A percentile compares a stretch with the other conserved stretches of the same genome.
These are phyloP conservation scores for Gorsachius goisagi DNA, from an alignment of 2,113 vertebrate genomes.

Conservation along the genomic window DNA sequence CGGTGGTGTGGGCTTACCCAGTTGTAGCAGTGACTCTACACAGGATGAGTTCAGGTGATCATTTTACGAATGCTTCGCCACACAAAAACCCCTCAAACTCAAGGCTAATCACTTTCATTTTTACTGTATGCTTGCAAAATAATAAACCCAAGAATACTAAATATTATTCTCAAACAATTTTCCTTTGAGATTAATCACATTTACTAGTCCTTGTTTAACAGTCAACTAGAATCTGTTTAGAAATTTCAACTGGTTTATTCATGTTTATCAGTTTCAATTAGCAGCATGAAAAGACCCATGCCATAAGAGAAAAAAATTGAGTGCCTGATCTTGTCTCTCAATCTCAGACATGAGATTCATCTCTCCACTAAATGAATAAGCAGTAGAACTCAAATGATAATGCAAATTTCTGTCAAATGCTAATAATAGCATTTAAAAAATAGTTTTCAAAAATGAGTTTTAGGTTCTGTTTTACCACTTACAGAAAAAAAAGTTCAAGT, in stretches of 20 bases:
- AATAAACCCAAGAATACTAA: background rate
- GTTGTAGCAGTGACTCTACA: background rate
- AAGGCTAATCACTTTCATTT: background rate
- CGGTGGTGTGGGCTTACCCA: background rate
- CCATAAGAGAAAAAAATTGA: background rate
- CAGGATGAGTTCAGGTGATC: background rate
- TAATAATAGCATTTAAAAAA: background rate
- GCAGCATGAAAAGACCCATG: background rate
- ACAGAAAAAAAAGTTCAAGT: background rate
- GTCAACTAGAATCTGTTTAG: background rate
- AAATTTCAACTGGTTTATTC: background rate
- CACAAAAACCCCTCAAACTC: background rate
- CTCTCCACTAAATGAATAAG: background rate
- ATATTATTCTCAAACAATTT: background rate
- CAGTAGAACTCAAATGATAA: background rate
- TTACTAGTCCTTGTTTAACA: background rate
- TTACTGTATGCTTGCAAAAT: background rate
- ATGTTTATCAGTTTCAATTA: background rate
- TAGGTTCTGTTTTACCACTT: background rate
- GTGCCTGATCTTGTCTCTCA: background rate
- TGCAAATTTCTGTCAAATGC: background rate
- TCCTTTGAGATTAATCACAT: background rate
- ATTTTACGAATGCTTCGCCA: background rate
- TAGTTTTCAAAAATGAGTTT: background rate
- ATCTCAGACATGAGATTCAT: background rate